phyloP scores from a whole-genome alignment of 2,113 vertebrate species.

The Elephas maximus region DNA sequence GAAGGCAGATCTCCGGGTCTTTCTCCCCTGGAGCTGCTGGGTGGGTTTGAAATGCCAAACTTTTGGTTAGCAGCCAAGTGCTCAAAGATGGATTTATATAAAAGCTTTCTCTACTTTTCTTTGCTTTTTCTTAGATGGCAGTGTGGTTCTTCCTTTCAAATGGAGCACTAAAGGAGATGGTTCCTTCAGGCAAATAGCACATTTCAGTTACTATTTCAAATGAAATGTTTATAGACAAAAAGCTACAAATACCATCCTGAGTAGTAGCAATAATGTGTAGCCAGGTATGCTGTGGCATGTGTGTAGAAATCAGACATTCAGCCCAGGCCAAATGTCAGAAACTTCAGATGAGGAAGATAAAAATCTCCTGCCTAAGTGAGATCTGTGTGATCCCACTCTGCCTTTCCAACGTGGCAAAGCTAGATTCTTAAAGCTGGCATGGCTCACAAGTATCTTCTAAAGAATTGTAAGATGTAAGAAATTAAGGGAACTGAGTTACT shows the following conservation, averaged over 20 bases:
- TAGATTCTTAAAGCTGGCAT: not conserved
- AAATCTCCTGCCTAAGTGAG: not conserved
- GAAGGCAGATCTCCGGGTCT: not conserved
- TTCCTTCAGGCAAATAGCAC: conserved; percentile 48
- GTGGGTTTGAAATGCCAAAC: not conserved
- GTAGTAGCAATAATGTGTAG: not conserved
- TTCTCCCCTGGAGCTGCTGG: not conserved
- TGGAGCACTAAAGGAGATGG: not conserved
- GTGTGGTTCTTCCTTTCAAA: conserved; percentile 54
- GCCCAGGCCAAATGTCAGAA: not conserved
- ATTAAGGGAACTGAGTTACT: not conserved
- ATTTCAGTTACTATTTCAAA: conserved; percentile 43
- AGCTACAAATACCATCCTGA: not conserved
- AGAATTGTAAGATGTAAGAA: not conserved
- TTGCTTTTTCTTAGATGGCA: conserved; percentile 54
- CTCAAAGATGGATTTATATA: conserved; percentile 27
- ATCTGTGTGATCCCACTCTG: not conserved
- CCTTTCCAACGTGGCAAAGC: conserved; percentile 13
- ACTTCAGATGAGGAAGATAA: conserved; percentile 42
- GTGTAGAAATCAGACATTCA: not conserved
- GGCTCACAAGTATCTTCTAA: not conserved
- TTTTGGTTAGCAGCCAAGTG: not conserved
- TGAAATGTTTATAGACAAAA: conserved; percentile 2
- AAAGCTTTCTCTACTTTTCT: not conserved
- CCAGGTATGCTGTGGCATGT: not conserved